Evolutionary conservation across 1,140 invertebrate species (phyloP).

Genomic region (Trypoxylus dichotomus): DNA sequence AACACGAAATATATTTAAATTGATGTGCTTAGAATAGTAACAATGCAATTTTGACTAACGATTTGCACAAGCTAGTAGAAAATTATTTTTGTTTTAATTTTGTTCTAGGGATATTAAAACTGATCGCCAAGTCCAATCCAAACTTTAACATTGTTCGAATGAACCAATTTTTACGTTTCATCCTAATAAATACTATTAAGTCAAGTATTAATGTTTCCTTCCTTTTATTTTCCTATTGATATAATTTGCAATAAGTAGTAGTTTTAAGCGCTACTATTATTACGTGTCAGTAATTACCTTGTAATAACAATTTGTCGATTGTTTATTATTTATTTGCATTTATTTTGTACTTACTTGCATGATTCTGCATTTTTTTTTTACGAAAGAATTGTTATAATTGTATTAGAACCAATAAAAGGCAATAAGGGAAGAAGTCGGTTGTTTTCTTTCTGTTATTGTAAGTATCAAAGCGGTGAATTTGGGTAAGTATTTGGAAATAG

Average conservation of each 20-base stretch:
- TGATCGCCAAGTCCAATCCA: slow-evolving; percentile 24
- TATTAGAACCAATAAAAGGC: slow-evolving; percentile 15
- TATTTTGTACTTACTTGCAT: slow-evolving; percentile 22
- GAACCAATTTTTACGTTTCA: neutral
- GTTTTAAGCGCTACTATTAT: neutral
- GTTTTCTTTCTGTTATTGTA: neutral
- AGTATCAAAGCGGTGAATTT: neutral
- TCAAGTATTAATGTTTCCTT: neutral
- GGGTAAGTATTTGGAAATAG: neutral
- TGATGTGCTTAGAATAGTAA: no score
- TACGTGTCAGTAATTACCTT: neutral
- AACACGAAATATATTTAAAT: no score
- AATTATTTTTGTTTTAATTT: slow-evolving; percentile 3
- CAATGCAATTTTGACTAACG: no score
- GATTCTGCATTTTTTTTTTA: slow-evolving; percentile 1
- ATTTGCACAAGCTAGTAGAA: no score
- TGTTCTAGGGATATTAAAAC: slow-evolving; percentile 20
- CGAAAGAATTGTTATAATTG: slow-evolving; percentile 4
- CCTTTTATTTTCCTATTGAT: neutral
- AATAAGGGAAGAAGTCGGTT: neutral
- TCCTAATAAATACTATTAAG: neutral
- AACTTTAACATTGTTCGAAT: slow-evolving; percentile 15
- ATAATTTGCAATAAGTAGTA: neutral
- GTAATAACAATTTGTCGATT: neutral
- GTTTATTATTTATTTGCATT: slow-evolving; percentile 21